Base-by-base conservation (phyloP, 1,140 invertebrate genomes). In the Drosophila prosaltans region DNA sequence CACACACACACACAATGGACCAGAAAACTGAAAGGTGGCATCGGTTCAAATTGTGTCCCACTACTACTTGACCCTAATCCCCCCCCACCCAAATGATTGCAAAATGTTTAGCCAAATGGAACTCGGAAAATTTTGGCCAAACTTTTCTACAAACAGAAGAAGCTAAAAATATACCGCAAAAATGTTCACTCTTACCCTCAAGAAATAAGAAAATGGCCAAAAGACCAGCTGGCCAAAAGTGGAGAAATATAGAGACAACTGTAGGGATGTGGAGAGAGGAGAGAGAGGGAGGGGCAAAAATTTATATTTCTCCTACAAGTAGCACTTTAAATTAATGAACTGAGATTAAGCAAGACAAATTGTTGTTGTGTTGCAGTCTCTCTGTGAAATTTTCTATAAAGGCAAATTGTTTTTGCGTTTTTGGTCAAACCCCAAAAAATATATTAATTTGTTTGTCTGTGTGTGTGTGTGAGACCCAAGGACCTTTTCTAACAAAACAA, bases 251-350 rank as follows among this genome's bases (percentile, higher is more conserved):
- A 10, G 9, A 51, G 24, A 10, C 7, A 48, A 2, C 2, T 16
- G 16, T 16, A 16, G 16, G 16, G 16, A 16, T 16, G 16, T 16
- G 16, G 16, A 16, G 16, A 16, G 16, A 16, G 16, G 0, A 26
- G 45, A 9, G 45, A 26, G 41, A 26, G 8, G 3, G 45, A 10
- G 45, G 21, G 67, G 28, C 16, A 30, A 30, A 30, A 28, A 26
- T n/a, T 26, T 36, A 1, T 36, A 36, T 36, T 30, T 43, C 72
- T 66, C 9, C 57, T 72, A 48, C 72, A 65, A 89, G 84, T 89
- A 84, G 81, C 85, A 88, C 84, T 88, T 88, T 88, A 88, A 88
- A 88, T 88, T 88, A 88, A 88, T 88, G 84, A 88, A 88, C 84
- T 89, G 80, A 88, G 84, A 88, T 88, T 88, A 88, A 88, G 80